Evolutionary conservation across 2,888 invertebrate species (phyloP).

Genomic region (Eustalomyia histrio): DNA sequence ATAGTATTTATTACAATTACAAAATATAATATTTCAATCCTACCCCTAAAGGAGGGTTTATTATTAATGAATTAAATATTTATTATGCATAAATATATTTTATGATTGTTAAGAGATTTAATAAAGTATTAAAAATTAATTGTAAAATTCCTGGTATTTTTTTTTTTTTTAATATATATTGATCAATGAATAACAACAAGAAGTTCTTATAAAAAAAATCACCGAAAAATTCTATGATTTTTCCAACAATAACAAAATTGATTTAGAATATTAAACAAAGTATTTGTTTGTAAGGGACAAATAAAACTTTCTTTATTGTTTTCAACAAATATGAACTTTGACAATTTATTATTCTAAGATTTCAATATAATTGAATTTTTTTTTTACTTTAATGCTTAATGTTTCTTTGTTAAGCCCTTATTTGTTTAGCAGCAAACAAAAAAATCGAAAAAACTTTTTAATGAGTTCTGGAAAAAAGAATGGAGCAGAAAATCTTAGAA

Average conservation of each 20-base stretch:
- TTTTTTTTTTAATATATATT: neutral
- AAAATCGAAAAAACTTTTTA: slow-evolving; percentile 52
- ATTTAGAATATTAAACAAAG: neutral
- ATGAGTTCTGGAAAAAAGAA: slow-evolving; percentile 55
- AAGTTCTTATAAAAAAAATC: neutral
- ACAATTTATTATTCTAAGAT: slow-evolving; percentile 57
- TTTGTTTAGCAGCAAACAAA: slow-evolving; percentile 22
- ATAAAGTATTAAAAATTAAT: neutral
- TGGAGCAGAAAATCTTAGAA: slow-evolving; percentile 21
- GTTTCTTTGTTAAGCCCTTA: neutral
- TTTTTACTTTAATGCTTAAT: neutral
- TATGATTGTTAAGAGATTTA: neutral
- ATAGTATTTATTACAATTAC: neutral
- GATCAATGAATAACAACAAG: neutral
- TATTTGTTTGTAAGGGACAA: neutral
- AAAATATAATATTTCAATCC: neutral
- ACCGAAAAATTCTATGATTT: too few species aligned
- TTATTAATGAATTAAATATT: neutral
- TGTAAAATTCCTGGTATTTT: neutral
- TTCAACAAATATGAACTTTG: slow-evolving; percentile 59
- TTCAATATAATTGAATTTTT: slow-evolving; percentile 59
- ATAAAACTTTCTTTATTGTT: slow-evolving; percentile 28
- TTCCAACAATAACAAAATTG: neutral
- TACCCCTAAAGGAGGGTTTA: neutral
- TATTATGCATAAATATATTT: neutral